Evolutionary conservation across 2,888 invertebrate genomes (phyloP).

Genomic region (Nipponacmea schrenckii): DNA sequence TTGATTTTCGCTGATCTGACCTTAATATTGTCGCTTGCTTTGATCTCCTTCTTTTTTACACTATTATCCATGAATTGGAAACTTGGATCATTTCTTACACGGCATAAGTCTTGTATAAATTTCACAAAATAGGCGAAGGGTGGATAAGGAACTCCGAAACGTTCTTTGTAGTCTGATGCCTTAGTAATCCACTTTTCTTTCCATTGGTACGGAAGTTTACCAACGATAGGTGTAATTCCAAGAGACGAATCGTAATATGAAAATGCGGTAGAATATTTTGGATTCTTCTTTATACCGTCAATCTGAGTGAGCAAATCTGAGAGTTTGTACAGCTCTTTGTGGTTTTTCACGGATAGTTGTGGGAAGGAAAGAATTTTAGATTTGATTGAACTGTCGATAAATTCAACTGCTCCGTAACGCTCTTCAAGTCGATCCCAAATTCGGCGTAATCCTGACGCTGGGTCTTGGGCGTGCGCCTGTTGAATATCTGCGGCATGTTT

Average conservation of each 20-base stretch:
- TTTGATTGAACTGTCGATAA: no score
- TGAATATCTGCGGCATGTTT: no score
- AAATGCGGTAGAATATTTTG: slow-evolving; percentile 22
- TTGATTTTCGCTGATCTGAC: no score
- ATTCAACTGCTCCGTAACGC: no score
- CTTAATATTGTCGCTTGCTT: no score
- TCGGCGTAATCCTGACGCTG: no score
- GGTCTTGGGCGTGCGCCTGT: no score
- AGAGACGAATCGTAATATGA: slow-evolving; percentile 31
- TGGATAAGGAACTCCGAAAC: slow-evolving; percentile 27
- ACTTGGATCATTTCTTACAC: slow-evolving; percentile 29
- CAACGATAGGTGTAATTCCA: slow-evolving; percentile 31
- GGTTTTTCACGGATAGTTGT: slow-evolving; percentile 25
- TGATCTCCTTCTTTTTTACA: no score
- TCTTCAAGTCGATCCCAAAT: no score
- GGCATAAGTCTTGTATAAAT: slow-evolving; percentile 30
- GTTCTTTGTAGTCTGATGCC: slow-evolving; percentile 30
- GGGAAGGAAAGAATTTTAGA: slow-evolving; percentile 30
- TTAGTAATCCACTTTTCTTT: slow-evolving; percentile 34
- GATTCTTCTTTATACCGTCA: slow-evolving; percentile 27
- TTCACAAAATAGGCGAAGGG: slow-evolving; percentile 30
- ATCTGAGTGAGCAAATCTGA: slow-evolving; percentile 27
- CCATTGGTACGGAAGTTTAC: slow-evolving; percentile 31
- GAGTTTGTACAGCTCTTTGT: slow-evolving; percentile 27
- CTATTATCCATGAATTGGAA: no score